A percentile compares a stretch with the other conserved stretches of the same genome.
Conservation (phyloP, 2,888 invertebrate species). For the Drosophila fulvimacula region DNA sequence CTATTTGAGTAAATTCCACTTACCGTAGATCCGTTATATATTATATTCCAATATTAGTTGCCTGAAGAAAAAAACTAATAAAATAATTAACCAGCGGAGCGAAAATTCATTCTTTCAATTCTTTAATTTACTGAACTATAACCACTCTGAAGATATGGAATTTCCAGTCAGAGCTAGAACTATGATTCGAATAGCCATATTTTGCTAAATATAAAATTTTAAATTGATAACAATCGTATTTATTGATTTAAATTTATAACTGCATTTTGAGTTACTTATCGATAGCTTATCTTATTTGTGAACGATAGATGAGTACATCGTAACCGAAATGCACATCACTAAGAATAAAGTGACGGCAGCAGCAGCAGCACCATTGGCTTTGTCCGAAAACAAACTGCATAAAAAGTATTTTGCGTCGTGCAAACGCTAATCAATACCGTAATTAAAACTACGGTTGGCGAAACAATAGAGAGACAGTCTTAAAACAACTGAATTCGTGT, state of each 20-base stretch:
- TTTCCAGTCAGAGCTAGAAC: too few relatives aligned
- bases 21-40: background rate
- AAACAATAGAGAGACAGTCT: background rate
- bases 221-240: background rate
- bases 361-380: slow-evolving; percentile 31
- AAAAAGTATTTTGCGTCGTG: slow-evolving; percentile 11
- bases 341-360: slow-evolving; percentile 25
- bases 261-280: background rate
- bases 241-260: background rate
- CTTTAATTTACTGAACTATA: too few relatives aligned
- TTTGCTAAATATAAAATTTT: background rate
- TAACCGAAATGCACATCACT: slow-evolving; percentile 10
- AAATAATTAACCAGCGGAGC: slow-evolving; percentile 7
- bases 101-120: background rate
- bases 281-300: background rate
- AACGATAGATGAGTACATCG: background rate
- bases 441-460: slow-evolving; percentile 4
- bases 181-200: too few relatives aligned
- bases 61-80: slow-evolving; percentile 6
- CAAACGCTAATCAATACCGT: slow-evolving; percentile 12
- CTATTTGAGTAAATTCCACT: background rate
- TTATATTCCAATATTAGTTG: slow-evolving; percentile 3
- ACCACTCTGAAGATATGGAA: too few relatives aligned
- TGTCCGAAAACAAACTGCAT: slow-evolving; percentile 42
- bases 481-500: slow-evolving; percentile 23